Evolutionary conservation across 2,113 vertebrate species (phyloP).

Genomic region (Ciconia boyciana): DNA sequence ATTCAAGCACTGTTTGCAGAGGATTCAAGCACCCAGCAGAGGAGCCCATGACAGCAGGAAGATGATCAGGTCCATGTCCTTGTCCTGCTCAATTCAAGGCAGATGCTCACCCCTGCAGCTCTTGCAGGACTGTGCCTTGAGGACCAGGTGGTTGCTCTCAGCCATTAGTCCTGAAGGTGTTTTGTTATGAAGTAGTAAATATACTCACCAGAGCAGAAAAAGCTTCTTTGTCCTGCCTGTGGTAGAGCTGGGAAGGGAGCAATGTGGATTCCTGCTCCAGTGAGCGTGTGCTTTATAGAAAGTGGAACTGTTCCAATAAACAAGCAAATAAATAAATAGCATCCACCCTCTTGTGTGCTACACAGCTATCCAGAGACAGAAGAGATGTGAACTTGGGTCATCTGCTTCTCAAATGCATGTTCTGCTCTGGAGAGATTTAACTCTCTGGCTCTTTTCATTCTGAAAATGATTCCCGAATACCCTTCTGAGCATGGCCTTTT

Average conservation of each 20-base stretch:
- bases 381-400: background rate
- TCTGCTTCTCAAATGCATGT: background rate
- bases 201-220: background rate
- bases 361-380: background rate
- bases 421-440: background rate
- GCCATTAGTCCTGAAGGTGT: background rate
- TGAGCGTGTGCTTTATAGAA: background rate
- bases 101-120: background rate
- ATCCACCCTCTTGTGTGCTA: background rate
- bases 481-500: background rate
- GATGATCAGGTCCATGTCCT: background rate
- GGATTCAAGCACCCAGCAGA: background rate
- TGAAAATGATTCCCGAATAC: background rate
- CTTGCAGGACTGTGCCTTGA: background rate
- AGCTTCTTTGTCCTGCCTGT: background rate
- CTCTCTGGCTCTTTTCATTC: background rate
- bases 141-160: background rate
- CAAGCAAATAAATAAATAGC: slow-evolving; percentile 27
- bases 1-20: background rate
- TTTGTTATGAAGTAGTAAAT: background rate
- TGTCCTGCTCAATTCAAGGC: background rate
- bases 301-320: background rate
- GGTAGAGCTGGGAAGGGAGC: background rate
- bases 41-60: background rate
- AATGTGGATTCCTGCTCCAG: background rate